Conservation (phyloP, 2,113 vertebrate species). For the Xiphorhynchus elegans region DNA sequence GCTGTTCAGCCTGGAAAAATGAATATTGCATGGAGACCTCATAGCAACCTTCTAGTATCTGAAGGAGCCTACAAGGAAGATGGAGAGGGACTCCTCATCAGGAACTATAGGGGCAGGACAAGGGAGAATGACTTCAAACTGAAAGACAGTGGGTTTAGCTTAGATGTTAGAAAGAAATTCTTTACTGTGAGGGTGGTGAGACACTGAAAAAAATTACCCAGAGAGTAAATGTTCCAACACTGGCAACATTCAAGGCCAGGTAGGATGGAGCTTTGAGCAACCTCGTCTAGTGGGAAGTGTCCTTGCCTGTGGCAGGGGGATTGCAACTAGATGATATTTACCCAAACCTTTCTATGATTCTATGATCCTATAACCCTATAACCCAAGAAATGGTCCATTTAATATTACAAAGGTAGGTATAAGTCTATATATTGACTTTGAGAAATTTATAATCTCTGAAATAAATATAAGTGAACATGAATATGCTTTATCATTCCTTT, state of each 20-base stretch:
- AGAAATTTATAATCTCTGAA: not conserved
- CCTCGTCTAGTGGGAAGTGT: not conserved
- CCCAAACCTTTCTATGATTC: not conserved
- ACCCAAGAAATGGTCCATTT: not conserved
- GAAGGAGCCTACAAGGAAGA: not conserved
- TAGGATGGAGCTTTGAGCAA: not conserved
- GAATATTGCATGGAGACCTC: not conserved
- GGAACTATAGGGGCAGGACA: not conserved
- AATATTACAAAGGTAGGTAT: not conserved
- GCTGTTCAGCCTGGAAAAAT: not conserved
- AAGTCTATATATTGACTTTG: not conserved
- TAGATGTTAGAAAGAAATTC: not conserved
- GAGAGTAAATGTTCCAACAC: not conserved
- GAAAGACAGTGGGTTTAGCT: not conserved
- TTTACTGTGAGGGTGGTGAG: not conserved
- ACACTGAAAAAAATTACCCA: not conserved
- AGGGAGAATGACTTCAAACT: not conserved
- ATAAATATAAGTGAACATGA: not conserved
- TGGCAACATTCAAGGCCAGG: not conserved
- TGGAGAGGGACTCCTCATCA: not conserved
- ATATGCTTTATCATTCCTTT: not conserved
- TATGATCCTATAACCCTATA: not conserved
- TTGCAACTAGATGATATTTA: not conserved
- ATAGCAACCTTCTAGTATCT: not conserved
- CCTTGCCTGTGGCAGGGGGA: not conserved